Conservation (phyloP, 2,888 invertebrate species). For the Andrena fulva region DNA sequence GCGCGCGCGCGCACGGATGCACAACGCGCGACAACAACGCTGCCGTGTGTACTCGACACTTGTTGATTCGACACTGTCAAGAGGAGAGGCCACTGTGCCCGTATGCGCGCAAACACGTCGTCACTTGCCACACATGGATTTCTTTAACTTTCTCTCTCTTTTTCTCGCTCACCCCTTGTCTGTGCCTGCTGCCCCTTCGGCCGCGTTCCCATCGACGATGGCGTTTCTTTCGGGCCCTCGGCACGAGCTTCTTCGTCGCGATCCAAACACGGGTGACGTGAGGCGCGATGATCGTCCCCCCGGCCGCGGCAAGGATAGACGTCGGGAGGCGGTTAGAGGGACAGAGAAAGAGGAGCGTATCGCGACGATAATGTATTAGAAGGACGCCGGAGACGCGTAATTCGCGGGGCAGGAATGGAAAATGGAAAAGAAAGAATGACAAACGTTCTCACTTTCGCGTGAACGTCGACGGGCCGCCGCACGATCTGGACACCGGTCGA, state of each 20-base stretch:
- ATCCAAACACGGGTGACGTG: slow-evolving; percentile 32
- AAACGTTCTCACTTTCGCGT: slow-evolving; percentile 48
- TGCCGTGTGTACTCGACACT: slow-evolving; percentile 64
- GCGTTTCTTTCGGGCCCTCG: slow-evolving; percentile 48
- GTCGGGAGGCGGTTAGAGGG: neutral
- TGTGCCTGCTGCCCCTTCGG: slow-evolving; percentile 21
- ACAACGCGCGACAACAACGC: slow-evolving; percentile 55
- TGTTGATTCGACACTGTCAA: slow-evolving; percentile 75
- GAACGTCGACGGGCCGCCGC: slow-evolving; percentile 63
- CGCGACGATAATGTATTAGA: slow-evolving; percentile 6
- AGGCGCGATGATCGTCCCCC: slow-evolving; percentile 49
- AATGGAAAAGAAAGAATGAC: slow-evolving; percentile 9
- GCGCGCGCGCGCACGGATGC: slow-evolving; percentile 35
- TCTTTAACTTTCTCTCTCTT: slow-evolving; percentile 38
- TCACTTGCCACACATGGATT: slow-evolving; percentile 40
- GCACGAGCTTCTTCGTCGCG: slow-evolving; percentile 41
- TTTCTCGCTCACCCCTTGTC: slow-evolving; percentile 4
- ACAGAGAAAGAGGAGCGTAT: neutral
- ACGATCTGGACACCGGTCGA: slow-evolving; percentile 61
- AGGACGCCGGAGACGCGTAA: slow-evolving; percentile 1
- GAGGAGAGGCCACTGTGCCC: slow-evolving; percentile 49
- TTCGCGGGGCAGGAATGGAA: slow-evolving; percentile 12
- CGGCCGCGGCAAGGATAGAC: neutral
- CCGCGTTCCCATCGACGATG: slow-evolving; percentile 35
- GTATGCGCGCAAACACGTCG: slow-evolving; percentile 49